These are phyloP conservation scores for Poecilia wingei DNA, from an alignment of 2,797 vertebrate species.

Conservation along the genomic window DNA sequence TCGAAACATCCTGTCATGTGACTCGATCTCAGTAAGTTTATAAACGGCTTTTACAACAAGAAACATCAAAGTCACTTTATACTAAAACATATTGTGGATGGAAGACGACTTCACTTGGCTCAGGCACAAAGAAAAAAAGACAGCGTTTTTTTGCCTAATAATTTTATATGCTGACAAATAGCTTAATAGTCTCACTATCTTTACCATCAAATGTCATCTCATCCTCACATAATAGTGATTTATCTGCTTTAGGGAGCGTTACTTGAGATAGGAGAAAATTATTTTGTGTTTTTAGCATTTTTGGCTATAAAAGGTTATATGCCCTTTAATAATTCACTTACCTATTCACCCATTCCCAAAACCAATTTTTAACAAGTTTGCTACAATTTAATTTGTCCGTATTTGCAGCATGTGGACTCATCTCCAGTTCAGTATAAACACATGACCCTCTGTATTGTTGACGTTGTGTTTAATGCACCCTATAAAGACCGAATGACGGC, in stretches of 20 bases:
- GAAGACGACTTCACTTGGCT: background rate
- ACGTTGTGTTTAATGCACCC: constrained; percentile 25
- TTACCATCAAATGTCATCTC: background rate
- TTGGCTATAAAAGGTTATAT: background rate
- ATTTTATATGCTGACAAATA: background rate
- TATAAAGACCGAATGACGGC: constrained; percentile 26
- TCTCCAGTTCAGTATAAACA: background rate
- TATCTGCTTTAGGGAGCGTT: background rate
- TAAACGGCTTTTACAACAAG: background rate
- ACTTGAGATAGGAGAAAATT: no score
- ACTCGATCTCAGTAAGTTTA: background rate
- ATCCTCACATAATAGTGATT: background rate
- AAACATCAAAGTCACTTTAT: background rate
- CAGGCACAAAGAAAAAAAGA: background rate
- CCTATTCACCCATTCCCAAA: background rate
- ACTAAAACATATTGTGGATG: background rate
- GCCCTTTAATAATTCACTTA: background rate
- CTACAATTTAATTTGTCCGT: no score
- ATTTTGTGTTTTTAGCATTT: background rate
- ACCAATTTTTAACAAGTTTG: background rate
- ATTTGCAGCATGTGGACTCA: background rate
- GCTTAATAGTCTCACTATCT: background rate
- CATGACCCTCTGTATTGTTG: constrained; percentile 14
- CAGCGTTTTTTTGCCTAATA: background rate
- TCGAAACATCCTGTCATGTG: background rate